These are phyloP conservation scores for Zophobas morio DNA, from an alignment of 1,140 invertebrate genomes.

Conservation along the genomic window DNA sequence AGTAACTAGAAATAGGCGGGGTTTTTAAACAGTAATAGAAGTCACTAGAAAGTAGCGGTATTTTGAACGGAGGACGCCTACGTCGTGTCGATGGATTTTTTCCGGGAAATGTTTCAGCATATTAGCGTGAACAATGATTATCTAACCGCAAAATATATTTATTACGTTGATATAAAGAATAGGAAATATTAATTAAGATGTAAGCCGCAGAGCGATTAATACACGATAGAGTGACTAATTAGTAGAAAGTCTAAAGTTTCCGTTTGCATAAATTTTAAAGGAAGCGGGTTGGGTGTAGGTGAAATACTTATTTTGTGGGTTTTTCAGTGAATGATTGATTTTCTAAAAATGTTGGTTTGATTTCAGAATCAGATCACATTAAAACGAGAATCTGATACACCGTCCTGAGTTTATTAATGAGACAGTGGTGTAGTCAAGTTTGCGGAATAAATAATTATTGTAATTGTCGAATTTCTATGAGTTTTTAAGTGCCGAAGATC, in stretches of 20 bases:
- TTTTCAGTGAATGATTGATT: constrained; percentile 7
- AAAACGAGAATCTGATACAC: constrained; percentile 7
- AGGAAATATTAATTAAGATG: constrained; percentile 34
- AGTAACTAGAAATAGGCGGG: too few species aligned
- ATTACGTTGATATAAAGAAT: constrained; percentile 19
- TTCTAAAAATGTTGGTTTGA: neutral
- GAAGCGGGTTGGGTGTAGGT: constrained; percentile 11
- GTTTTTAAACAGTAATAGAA: neutral
- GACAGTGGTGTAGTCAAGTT: constrained; percentile 40
- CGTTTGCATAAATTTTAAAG: constrained; percentile 18
- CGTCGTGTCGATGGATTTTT: constrained; percentile 2
- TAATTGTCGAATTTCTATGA: constrained; percentile 25
- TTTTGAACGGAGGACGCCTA: constrained; percentile 2
- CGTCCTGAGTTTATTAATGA: constrained; percentile 35
- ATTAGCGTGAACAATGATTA: constrained; percentile 13
- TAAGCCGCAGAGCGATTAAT: constrained; percentile 27
- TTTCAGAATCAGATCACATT: neutral
- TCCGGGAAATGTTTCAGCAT: neutral
- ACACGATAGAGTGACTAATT: constrained; percentile 35
- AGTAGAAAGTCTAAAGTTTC: constrained; percentile 36
- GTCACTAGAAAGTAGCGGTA: constrained; percentile 11
- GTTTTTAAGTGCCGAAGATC: constrained; percentile 27
- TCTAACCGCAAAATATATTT: constrained; percentile 27
- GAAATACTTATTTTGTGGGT: constrained; percentile 26
- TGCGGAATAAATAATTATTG: constrained; percentile 29